A percentile compares a stretch with the other conserved stretches of the same genome.
Conservation (phyloP, 2,113 vertebrate species). For the Callospermophilus lateralis region DNA sequence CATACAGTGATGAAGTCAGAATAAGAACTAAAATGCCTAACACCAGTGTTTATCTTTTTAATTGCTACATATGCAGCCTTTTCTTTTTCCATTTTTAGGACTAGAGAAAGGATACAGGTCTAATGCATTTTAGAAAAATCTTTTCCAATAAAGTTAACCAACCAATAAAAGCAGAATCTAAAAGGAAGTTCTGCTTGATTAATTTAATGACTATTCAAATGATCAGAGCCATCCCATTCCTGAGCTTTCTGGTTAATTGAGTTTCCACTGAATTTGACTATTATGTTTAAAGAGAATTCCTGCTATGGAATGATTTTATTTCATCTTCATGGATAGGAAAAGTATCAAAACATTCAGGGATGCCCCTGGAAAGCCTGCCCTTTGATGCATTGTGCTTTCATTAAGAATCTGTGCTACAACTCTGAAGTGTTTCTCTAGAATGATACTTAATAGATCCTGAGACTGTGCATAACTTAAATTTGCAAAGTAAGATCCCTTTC, state of each 20-base stretch:
- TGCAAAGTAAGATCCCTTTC: slow-evolving; percentile 45
- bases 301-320: neutral
- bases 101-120: neutral
- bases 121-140: slow-evolving; percentile 57
- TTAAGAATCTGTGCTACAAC: neutral
- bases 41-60: neutral
- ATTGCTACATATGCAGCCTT: neutral
- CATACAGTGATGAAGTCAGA: neutral
- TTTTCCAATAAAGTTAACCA: slow-evolving; percentile 66
- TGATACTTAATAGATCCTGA: slow-evolving; percentile 45
- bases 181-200: slow-evolving; percentile 69
- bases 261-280: slow-evolving; percentile 23
- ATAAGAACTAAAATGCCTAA: neutral
- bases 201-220: slow-evolving; percentile 68
- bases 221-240: slow-evolving; percentile 8
- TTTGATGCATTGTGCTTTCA: slow-evolving; percentile 17
- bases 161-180: slow-evolving; percentile 55
- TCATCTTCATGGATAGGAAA: slow-evolving; percentile 32
- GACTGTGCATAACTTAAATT: slow-evolving; percentile 55
- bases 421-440: slow-evolving; percentile 46
- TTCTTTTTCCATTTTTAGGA: neutral
- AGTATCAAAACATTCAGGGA: neutral
- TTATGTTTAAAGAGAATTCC: neutral
- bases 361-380: neutral
- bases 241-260: slow-evolving; percentile 59